Evolutionary conservation across 2,113 vertebrate genomes (phyloP).

Genomic region (Recurvirostra avosetta): DNA sequence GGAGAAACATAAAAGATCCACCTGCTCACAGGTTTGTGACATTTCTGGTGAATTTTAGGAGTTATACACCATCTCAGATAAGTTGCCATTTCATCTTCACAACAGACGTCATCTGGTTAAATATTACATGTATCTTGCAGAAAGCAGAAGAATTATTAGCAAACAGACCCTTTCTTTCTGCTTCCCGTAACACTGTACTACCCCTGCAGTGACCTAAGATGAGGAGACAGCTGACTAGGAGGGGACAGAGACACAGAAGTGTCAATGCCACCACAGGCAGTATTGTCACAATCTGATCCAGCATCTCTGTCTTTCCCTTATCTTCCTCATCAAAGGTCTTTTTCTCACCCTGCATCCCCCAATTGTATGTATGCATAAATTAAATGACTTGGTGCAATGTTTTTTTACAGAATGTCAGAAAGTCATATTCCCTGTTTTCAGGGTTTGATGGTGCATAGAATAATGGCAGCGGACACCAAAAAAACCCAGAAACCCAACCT

Average conservation of each 20-base stretch:
- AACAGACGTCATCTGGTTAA: background rate
- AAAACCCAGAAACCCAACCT: background rate
- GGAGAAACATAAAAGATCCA: background rate
- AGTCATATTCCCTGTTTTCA: background rate
- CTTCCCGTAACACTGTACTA: background rate
- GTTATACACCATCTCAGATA: background rate
- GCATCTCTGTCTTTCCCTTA: background rate
- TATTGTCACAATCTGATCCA: background rate
- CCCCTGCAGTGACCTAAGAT: background rate
- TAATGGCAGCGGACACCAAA: fast-evolving
- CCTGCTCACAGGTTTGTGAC: background rate
- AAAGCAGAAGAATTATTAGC: background rate
- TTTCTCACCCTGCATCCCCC: background rate
- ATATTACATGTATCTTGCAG: background rate
- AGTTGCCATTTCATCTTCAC: background rate
- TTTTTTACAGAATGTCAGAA: background rate
- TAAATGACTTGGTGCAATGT: background rate
- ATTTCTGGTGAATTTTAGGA: background rate
- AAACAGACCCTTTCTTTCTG: background rate
- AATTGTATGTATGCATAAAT: background rate
- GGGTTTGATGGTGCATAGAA: background rate
- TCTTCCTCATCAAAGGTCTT: background rate
- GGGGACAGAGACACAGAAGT: background rate
- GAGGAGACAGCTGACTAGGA: background rate
- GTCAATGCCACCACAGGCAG: background rate